Conservation (phyloP, 2,113 vertebrate genomes). For the Daboia siamensis region DNA sequence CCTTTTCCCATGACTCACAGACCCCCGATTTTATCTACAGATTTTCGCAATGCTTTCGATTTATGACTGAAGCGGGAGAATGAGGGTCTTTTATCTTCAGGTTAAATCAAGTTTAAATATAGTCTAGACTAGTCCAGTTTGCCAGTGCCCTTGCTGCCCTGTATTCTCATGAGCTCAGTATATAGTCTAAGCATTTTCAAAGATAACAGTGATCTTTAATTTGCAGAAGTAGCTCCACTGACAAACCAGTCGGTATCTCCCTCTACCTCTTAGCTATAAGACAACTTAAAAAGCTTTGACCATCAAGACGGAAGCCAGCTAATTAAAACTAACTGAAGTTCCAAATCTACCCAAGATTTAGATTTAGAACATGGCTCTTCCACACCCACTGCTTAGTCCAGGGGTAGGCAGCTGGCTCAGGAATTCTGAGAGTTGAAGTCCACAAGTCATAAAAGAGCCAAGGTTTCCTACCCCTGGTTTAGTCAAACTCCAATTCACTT, state of each 20-base stretch:
- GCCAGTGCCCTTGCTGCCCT: conserved; percentile 32
- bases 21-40: background rate
- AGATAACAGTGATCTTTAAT: conserved; percentile 58
- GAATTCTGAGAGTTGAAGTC: no score
- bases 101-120: conserved; percentile 2
- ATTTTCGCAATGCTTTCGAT: conserved; percentile 21
- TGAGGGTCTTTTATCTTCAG: background rate
- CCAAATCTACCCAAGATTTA: conserved; percentile 43
- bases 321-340: conserved; percentile 59
- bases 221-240: conserved; percentile 56
- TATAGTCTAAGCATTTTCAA: conserved; percentile 47
- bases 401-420: no score
- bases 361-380: conserved; percentile 28
- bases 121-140: conserved; percentile 39
- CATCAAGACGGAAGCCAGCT: conserved; percentile 56
- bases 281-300: conserved; percentile 47
- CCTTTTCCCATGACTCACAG: conserved; percentile 24
- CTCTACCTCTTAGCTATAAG: conserved; percentile 48
- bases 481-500: conserved; percentile 53
- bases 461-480: background rate
- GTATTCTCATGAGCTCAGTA: conserved; percentile 22
- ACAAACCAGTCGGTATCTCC: conserved; percentile 55
- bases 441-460: no score
- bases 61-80: conserved; percentile 35
- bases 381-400: conserved; percentile 41